Conservation (phyloP, 2,113 vertebrate species). For the Alethe castanea region DNA sequence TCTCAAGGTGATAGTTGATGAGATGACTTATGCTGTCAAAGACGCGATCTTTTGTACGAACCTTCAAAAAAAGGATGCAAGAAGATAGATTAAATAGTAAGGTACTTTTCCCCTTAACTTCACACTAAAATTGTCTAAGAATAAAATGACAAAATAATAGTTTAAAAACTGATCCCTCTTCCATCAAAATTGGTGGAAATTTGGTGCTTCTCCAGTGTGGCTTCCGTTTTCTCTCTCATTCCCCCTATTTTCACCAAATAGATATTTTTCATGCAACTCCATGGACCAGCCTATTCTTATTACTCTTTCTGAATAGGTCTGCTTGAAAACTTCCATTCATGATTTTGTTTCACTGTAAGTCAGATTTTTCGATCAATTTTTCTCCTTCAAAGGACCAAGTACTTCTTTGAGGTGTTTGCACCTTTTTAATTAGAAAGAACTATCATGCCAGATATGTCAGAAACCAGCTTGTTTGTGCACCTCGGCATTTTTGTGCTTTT, state of each 20-base stretch:
- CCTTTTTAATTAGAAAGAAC: background rate
- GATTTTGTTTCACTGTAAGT: background rate
- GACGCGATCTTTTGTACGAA: constrained; percentile 94
- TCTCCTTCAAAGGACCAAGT: background rate
- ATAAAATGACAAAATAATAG: background rate
- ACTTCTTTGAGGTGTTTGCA: background rate
- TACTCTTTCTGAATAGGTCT: background rate
- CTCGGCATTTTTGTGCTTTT: background rate
- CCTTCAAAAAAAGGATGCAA: constrained; percentile 72
- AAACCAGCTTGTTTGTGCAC: background rate
- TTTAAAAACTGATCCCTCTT: background rate
- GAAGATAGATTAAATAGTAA: background rate
- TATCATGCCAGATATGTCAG: background rate
- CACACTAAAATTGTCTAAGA: background rate
- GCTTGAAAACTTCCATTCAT: background rate
- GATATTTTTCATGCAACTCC: background rate
- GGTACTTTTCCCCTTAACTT: background rate
- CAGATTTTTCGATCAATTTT: background rate
- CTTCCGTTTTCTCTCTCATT: background rate
- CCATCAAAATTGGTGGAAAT: background rate
- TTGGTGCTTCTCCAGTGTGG: background rate
- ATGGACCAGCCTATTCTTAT: background rate
- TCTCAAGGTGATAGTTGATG: constrained; percentile 93
- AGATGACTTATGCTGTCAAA: constrained; percentile 98
- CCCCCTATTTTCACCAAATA: background rate